phyloP scores from a whole-genome alignment of 2,113 vertebrate genomes.

The Saccopteryx bilineata region DNA sequence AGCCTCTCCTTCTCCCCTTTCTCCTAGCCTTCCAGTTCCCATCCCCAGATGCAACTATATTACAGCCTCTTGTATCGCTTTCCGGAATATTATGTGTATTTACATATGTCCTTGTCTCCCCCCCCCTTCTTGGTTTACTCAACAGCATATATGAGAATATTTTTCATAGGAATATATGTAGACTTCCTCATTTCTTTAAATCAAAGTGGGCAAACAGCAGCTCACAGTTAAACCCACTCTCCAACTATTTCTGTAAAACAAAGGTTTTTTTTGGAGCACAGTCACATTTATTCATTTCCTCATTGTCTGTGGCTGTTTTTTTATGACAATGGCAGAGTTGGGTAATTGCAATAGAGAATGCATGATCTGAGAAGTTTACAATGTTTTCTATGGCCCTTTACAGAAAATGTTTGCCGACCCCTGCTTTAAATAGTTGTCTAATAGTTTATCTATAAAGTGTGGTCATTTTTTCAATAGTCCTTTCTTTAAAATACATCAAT shows the following conservation, averaged over 20 bases:
- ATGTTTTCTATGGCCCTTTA: not conserved
- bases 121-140: not conserved
- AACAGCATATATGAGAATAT: not conserved
- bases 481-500: not conserved
- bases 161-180: not conserved
- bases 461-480: conserved; percentile 18
- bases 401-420: not conserved
- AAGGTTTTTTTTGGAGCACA: conserved; percentile 15
- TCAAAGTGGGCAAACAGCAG: not conserved
- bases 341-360: not conserved
- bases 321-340: not conserved
- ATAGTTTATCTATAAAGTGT: not conserved
- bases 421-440: conserved; percentile 19
- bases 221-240: not conserved
- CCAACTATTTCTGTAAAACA: not conserved
- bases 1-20: not conserved
- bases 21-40: not conserved
- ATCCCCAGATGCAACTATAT: not conserved
- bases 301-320: not conserved
- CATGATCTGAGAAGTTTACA: not conserved
- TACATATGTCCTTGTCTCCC: not conserved
- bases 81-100: not conserved
- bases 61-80: not conserved
- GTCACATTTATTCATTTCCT: not conserved
- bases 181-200: conserved; percentile 17